Evolutionary conservation across 2,113 vertebrate genomes (phyloP), one percentile per base, ranked within the genome.

Genomic region (Percina caprodes): DNA sequence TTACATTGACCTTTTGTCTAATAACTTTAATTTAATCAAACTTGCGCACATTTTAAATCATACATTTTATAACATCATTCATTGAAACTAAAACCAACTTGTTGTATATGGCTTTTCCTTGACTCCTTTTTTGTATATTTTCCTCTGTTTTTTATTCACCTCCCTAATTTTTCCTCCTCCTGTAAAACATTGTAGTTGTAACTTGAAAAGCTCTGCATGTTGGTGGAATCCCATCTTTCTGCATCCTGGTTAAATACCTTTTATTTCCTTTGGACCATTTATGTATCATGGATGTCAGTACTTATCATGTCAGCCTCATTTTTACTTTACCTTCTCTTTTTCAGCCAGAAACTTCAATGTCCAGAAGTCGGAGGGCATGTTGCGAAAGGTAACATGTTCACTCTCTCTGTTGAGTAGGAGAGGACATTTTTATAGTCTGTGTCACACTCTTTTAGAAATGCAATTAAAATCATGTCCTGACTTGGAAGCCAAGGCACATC

Each of bases 321-420:
- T 33, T 66, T 18, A 12, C 19, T 35, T 48, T 35, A 14, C 5
- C 48, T 24, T 1, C 21, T 61, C 16, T 93, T 78, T 96, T 95
- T 24, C 93, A 99, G 98, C 98, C 0, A 95, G 98, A 90, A 94
- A 93, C 93, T 99, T 99, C 19, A 96, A 97, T 69, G 46, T 99
- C 80, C 95, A 97, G 92, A 99, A 99, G 93, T 93, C 98, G 0
- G 98, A 99, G 88, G 95, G 92, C 1, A 99, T 99, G 98, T 87
- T 99, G 63, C 95, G 98, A 77, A 99, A 99, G 98, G 98, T 99
- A 95, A 72, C 4, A 1, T 33, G 1, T 21, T 33, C 45, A 23
- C 11, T 61, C 24, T 21, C 14, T 49, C 6, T 19, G n/a, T 24
- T 35, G 52, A 56, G 52, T 30, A 4, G 11, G 12, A 6, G 9